Evolutionary conservation across 2,113 vertebrate genomes (phyloP).

Genomic region (Phaetusa simplex): DNA sequence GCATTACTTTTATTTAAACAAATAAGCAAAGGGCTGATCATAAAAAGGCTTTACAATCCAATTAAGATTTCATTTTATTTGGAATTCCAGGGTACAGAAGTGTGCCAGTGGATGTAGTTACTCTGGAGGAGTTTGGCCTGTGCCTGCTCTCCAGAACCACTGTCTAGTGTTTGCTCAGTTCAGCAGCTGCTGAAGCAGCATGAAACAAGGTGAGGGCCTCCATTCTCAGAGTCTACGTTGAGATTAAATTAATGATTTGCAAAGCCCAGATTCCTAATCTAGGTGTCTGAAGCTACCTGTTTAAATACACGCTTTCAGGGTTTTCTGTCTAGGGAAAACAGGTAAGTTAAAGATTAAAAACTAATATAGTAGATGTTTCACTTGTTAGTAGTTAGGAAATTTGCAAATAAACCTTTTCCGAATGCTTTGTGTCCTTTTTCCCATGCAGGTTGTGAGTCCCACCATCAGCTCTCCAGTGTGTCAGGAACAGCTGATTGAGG

Average conservation of each 20-base stretch:
- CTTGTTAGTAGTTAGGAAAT: background rate
- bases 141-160: background rate
- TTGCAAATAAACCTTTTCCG: background rate
- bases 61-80: background rate
- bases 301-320: background rate
- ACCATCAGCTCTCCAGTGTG: conserved; percentile 98
- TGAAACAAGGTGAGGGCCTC: background rate
- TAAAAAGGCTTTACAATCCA: background rate
- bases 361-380: background rate
- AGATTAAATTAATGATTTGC: background rate
- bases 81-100: background rate
- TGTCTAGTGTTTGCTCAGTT: background rate
- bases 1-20: background rate
- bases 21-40: background rate
- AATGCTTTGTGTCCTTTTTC: background rate
- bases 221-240: background rate
- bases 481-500: conserved; percentile 97
- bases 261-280: background rate
- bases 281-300: background rate
- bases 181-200: background rate
- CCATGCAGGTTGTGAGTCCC: conserved; percentile 89
- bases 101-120: background rate
- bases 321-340: background rate
- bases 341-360: background rate
- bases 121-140: background rate